phyloP scores from a whole-genome alignment of 2,797 vertebrate genomes.

The Rhinophrynus dorsalis region DNA sequence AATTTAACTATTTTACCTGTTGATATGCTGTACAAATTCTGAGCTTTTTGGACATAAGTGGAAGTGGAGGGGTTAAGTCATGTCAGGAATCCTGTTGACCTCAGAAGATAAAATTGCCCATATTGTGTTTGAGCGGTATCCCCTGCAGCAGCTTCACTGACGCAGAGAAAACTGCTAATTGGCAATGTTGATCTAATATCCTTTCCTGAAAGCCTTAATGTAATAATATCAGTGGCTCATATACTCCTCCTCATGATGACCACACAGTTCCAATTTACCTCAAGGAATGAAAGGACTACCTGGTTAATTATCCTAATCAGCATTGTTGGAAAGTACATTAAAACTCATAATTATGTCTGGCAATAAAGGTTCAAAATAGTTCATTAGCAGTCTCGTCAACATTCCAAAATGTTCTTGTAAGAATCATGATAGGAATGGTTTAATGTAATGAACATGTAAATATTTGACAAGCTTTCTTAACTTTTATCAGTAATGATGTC shows the following conservation, averaged over 20 bases:
- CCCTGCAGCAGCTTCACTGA: conserved; percentile 36
- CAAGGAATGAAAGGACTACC: conserved; percentile 12
- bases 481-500: too few species aligned
- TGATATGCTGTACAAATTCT: too few species aligned
- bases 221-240: conserved; percentile 25
- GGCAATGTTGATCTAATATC: conserved; percentile 33
- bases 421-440: neutral
- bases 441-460: neutral
- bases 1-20: too few species aligned
- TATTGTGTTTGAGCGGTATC: neutral
- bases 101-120: neutral
- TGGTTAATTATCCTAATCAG: conserved; percentile 42
- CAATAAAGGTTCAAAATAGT: conserved; percentile 24
- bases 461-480: too few species aligned
- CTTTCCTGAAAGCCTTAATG: conserved; percentile 29
- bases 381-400: conserved; percentile 12
- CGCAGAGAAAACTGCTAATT: conserved; percentile 32
- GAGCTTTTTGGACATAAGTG: too few species aligned
- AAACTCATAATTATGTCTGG: conserved; percentile 27
- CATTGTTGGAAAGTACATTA: neutral
- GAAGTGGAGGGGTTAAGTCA: neutral
- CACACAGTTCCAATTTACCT: neutral
- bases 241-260: conserved; percentile 21
- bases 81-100: conserved; percentile 6
- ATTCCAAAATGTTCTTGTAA: neutral